phyloP scores from a whole-genome alignment of 2,113 vertebrate species.

The Agapornis roseicollis region DNA sequence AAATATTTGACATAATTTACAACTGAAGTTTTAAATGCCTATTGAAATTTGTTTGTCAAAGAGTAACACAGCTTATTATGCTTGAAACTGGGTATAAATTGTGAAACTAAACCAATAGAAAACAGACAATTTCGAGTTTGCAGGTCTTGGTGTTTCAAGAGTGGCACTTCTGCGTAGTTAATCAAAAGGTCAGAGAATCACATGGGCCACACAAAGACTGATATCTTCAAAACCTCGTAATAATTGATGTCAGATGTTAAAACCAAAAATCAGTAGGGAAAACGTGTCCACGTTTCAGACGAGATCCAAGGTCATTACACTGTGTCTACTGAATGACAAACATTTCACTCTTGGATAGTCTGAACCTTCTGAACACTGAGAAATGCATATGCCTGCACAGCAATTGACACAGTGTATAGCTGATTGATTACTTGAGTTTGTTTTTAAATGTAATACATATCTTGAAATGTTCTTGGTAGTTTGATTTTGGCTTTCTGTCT shows the following conservation, averaged over 20 bases:
- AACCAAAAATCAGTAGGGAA: neutral
- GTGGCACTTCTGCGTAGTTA: neutral
- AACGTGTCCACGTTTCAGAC: neutral
- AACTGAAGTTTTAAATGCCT: neutral
- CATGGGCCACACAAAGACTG: neutral
- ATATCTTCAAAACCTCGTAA: neutral
- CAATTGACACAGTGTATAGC: neutral
- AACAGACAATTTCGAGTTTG: neutral
- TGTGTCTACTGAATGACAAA: neutral
- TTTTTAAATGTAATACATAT: neutral
- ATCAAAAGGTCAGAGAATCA: neutral
- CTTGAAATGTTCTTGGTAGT: neutral
- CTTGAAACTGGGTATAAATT: neutral
- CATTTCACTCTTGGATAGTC: neutral
- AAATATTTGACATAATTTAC: neutral
- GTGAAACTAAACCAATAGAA: neutral
- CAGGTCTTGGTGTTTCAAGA: accelerated
- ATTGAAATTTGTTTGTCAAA: neutral
- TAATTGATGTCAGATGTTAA: neutral
- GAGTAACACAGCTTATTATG: neutral
- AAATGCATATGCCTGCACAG: neutral
- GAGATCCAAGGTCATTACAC: neutral
- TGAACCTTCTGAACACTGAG: neutral
- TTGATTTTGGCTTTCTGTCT: neutral
- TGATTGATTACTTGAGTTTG: neutral